Percentiles rank a stretch among this genome's conserved stretches.
Evolutionary conservation across 2,888 invertebrate species (phyloP).

Genomic region (Tanytarsus gracilentus): DNA sequence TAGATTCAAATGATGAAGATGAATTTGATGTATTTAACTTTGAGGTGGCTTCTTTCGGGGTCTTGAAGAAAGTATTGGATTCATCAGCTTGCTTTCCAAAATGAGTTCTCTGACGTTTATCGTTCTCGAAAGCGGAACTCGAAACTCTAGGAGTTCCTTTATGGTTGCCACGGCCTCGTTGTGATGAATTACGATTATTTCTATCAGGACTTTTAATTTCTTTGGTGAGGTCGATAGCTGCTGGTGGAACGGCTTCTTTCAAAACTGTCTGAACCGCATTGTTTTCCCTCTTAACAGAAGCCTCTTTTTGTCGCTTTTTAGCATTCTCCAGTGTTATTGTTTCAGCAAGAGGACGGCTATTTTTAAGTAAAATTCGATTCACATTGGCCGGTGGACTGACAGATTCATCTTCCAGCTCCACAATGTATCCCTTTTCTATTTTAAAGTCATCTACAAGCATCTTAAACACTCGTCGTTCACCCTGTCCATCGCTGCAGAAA

Average conservation of each 20-base stretch:
- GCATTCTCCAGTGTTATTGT: slow-evolving; percentile 17
- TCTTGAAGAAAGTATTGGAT: background rate
- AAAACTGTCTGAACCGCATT: background rate
- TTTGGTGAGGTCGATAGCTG: too few relatives aligned
- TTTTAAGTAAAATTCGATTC: slow-evolving; percentile 3
- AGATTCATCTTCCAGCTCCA: background rate
- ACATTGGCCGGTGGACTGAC: slow-evolving; percentile 10
- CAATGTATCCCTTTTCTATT: background rate
- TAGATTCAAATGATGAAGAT: too few relatives aligned
- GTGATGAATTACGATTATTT: background rate
- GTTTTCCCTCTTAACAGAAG: background rate
- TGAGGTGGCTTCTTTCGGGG: background rate
- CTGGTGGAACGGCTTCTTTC: background rate
- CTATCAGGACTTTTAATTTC: background rate
- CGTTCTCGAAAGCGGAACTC: background rate
- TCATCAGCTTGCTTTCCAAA: slow-evolving; percentile 1
- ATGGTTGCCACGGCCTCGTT: background rate
- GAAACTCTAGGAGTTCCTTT: background rate
- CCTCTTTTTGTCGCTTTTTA: slow-evolving; percentile 13
- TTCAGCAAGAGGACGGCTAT: slow-evolving; percentile 12
- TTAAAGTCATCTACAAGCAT: background rate
- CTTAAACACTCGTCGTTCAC: background rate
- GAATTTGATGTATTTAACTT: background rate
- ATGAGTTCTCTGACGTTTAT: slow-evolving; percentile 11
- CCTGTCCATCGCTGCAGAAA: background rate